Base-by-base conservation (phyloP, 2,888 invertebrate genomes). In the Cephalotes varians region DNA sequence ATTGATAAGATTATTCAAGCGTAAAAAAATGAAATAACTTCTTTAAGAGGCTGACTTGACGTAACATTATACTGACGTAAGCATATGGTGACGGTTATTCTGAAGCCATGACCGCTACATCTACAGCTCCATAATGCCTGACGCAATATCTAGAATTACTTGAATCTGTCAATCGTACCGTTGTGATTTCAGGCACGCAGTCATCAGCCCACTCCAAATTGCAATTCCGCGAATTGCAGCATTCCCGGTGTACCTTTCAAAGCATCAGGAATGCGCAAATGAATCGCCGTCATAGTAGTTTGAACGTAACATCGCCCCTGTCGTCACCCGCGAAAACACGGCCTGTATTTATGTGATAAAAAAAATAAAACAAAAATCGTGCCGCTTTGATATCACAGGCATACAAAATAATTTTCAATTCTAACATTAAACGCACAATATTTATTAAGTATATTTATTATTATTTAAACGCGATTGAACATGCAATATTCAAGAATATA, bases 171-270 rank as follows among this genome's bases (percentile, higher is more conserved):
- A 81, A 81, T 76, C 76, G 67, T 54, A 65, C 54, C 47, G 65
- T 65, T 74, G 74, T 76, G 76, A 81, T 76, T 76, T 76, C 65
- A 81, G 47, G 76, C 56, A 81, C 47, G 81, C 77, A 81, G 67
- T 81, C 64, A 25, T 64, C 65, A 81, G 54, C 76, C 81, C 81
- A 76, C 58, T 65, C 65, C 76, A 83, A 83, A 83, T 83, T 81
- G 80, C 83, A 83, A 83, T 83, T 83, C 74, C 83, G 47, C 60
- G 72, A 83, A 83, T 83, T 65, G 65, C 81, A 81, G 65, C 81
- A 67, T 79, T 79, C 67, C 80, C 49, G 28, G 6, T 67, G 80
- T 81, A 64, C 80, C 82, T 80, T 80, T 80, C 60, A 62, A 77
- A 77, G 77, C 56, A 69, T 77, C 69, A 56, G 77, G 77, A 77